phyloP scores from a whole-genome alignment of 2,797 vertebrate species.

The Phyllotis vaccarum region DNA sequence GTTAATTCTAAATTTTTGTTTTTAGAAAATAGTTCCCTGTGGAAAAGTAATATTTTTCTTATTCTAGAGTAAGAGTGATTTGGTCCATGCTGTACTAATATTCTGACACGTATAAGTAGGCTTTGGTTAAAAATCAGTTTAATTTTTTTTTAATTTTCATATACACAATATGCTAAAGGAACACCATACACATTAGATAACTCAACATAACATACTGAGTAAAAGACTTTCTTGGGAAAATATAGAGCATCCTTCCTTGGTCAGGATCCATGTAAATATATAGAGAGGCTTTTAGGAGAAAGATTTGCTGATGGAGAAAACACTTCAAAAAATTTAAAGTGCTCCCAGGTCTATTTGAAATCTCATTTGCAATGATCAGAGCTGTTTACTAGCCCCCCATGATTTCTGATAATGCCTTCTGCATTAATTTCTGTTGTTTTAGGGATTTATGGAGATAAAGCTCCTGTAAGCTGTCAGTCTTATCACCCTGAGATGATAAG shows the following conservation, averaged over 20 bases:
- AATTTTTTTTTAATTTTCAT: constrained; percentile 29
- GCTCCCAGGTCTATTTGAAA: constrained; percentile 79
- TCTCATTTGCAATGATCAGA: constrained; percentile 83
- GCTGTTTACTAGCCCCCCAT: constrained; percentile 65
- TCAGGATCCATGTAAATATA: constrained; percentile 81
- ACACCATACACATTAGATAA: not conserved
- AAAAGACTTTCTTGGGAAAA: constrained; percentile 54
- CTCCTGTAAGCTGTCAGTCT: constrained; percentile 75
- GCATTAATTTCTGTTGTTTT: constrained; percentile 79
- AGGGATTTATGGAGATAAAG: constrained; percentile 78
- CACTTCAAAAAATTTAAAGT: constrained; percentile 77
- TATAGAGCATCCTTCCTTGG: constrained; percentile 66
- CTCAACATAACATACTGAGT: constrained; percentile 7
- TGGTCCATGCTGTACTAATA: not conserved
- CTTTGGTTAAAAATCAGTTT: constrained; percentile 48
- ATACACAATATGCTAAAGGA: constrained; percentile 4
- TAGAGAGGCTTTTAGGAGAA: constrained; percentile 79
- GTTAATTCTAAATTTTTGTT: constrained; percentile 13
- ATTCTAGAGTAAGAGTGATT: constrained; percentile 4
- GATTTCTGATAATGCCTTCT: constrained; percentile 82
- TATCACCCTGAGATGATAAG: constrained; percentile 71
- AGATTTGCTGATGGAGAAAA: constrained; percentile 81
- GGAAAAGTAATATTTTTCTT: not conserved
- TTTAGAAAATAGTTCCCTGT: constrained; percentile 11
- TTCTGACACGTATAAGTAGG: not conserved